Evolutionary conservation across 2,797 vertebrate genomes (phyloP).

Genomic region (Takifugu rubripes): DNA sequence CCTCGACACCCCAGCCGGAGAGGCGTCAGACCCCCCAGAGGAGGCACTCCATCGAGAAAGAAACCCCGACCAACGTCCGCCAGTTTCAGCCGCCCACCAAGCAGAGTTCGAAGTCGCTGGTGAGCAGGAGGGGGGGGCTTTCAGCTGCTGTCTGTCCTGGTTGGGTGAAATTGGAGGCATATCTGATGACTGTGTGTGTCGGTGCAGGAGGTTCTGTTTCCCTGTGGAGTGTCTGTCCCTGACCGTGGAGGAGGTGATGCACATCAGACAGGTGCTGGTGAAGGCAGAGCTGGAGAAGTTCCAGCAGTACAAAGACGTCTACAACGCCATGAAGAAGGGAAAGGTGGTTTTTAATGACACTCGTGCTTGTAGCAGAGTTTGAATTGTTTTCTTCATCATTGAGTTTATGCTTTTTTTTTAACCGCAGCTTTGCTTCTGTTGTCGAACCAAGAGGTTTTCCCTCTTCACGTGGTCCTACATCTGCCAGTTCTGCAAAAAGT

Average conservation of each 20-base stretch:
- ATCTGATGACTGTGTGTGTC: neutral
- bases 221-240: constrained; percentile 94
- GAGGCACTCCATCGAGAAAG: constrained; percentile 97
- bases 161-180: too few species aligned
- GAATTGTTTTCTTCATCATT: neutral
- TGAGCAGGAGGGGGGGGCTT: constrained; percentile 69
- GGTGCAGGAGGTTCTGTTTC: constrained; percentile 93
- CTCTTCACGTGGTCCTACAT: constrained; percentile 98
- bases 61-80: constrained; percentile 91
- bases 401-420: constrained; percentile 37
- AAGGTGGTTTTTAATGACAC: constrained; percentile 77
- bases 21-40: constrained; percentile 87
- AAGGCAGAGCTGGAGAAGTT: constrained; percentile 98
- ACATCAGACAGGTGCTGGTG: constrained; percentile 97
- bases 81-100: constrained; percentile 87
- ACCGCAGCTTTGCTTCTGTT: constrained; percentile 94
- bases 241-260: constrained; percentile 98
- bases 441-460: constrained; percentile 94
- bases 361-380: neutral
- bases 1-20: constrained; percentile 96
- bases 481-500: constrained; percentile 99
- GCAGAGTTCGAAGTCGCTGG: constrained; percentile 93
- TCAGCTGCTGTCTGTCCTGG: neutral
- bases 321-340: constrained; percentile 97
- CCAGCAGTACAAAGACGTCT: constrained; percentile 97